Evolutionary conservation across 1,140 invertebrate species (phyloP), one percentile per base, ranked within the genome.

Genomic region (Drosophila oshimai): DNA sequence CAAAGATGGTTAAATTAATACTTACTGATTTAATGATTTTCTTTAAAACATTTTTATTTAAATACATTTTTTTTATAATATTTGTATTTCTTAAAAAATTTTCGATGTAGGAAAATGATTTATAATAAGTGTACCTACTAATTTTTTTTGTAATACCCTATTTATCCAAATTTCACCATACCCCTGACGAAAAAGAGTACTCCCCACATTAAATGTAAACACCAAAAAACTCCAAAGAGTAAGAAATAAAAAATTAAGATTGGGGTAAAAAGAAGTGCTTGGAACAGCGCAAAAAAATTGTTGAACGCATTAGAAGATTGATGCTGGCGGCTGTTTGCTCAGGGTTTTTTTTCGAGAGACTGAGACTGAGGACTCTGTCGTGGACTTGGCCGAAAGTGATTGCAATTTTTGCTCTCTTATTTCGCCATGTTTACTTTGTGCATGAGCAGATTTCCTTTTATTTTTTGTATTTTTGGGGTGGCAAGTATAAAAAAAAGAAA

Each of bases 281-380:
- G 75, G 71, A 79, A 74, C 55, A 86, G 80, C 75, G 74, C 69
- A 84, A 83, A 71, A 71, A 72, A 79, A 71, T 75, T 86, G 34
- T 55, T 84, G 80, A 84, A 86, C 80, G 80, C 80, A 84, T 84
- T 84, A 84, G 80, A 86, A 84, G 80, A 84, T 84, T 84, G 80
- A 86, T 84, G 80, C 80, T 86, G 80, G 71, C 75, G 83, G 80
- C 81, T 84, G 80, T 84, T 80, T 84, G 58, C 46, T 72, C 53
- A 73, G 64, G 12, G 54, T 28, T 20, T n/a, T n/a, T n/a, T n/a
- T n/a, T n/a, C n/a, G n/a, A n/a, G 42, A 29, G 58, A 28, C 34
- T 60, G 22, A n/a, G n/a, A n/a, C 24, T 29, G 24, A n/a, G 18
- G 29, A 34, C 10, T 46, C 44, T n/a, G 10, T 13, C n/a, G 53